These are phyloP conservation scores for Nemurella pictetii DNA, from an alignment of 2,888 invertebrate species.

Conservation along the genomic window DNA sequence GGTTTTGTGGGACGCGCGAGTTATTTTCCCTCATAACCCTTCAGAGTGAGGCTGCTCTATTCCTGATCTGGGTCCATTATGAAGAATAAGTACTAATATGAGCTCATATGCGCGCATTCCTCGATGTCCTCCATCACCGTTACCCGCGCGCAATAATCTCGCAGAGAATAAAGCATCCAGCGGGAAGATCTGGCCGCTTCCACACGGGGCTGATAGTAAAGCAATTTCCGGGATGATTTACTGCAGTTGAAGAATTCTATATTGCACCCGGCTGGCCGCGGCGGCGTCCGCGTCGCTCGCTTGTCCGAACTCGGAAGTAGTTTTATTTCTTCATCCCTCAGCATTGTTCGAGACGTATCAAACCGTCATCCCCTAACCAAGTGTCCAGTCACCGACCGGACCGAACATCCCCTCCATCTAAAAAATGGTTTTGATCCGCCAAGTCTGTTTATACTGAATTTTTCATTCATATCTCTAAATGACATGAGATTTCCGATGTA, in stretches of 20 bases:
- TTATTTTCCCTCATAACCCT: neutral
- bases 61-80: neutral
- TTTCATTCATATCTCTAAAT: slow-evolving; percentile 48
- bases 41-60: neutral
- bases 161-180: neutral
- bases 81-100: neutral
- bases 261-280: neutral
- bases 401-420: slow-evolving; percentile 10
- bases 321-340: neutral
- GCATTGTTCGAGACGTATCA: neutral
- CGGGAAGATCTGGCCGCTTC: neutral
- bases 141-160: neutral
- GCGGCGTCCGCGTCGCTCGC: neutral
- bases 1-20: neutral
- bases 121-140: no score
- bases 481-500: slow-evolving; percentile 47
- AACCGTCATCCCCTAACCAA: slow-evolving; percentile 32
- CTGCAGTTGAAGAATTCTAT: slow-evolving; percentile 11
- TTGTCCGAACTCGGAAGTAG: neutral
- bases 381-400: slow-evolving; percentile 41
- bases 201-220: neutral
- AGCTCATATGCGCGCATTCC: neutral
- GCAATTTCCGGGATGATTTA: neutral
- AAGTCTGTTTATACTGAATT: slow-evolving; percentile 42
- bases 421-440: slow-evolving; percentile 21